Evolutionary conservation across 2,888 invertebrate genomes (phyloP).

Genomic region (Amiota communis): DNA sequence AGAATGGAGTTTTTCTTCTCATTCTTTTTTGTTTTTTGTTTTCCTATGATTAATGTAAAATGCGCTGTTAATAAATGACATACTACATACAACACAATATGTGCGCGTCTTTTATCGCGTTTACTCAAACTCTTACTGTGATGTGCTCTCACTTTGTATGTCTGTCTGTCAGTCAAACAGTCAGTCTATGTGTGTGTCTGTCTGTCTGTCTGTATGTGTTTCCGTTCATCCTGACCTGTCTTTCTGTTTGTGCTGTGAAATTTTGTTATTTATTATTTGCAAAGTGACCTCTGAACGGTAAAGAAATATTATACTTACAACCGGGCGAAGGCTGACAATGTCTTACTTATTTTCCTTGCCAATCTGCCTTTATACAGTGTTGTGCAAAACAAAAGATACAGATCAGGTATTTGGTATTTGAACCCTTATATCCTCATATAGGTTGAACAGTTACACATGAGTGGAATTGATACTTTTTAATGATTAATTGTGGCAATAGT

Average conservation of each 20-base stretch:
- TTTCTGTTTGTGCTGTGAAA: constrained; percentile 31
- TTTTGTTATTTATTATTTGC: constrained; percentile 51
- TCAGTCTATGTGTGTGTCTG: background rate
- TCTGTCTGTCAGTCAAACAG: too few relatives aligned
- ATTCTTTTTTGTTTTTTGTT: background rate
- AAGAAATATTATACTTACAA: constrained; percentile 40
- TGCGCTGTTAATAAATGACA: constrained; percentile 10
- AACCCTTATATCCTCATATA: too few relatives aligned
- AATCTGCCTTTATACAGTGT: too few relatives aligned
- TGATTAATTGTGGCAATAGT: too few relatives aligned
- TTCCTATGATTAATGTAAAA: constrained; percentile 53
- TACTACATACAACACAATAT: constrained; percentile 9
- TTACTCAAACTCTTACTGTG: background rate
- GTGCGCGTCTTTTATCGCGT: constrained; percentile 8
- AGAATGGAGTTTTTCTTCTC: constrained; percentile 9
- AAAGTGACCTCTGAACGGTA: constrained; percentile 50
- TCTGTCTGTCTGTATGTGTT: constrained; percentile 8
- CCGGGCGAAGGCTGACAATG: background rate
- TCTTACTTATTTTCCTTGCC: background rate
- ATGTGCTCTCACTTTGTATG: too few relatives aligned
- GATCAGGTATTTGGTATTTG: too few relatives aligned
- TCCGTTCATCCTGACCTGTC: background rate
- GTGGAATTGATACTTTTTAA: too few relatives aligned
- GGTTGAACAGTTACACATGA: too few relatives aligned
- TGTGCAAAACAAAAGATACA: too few relatives aligned